Percentiles rank a stretch among this genome's conserved stretches.
These are phyloP conservation scores for Arion vulgaris DNA, from an alignment of 1,140 invertebrate species.

Conservation along the genomic window DNA sequence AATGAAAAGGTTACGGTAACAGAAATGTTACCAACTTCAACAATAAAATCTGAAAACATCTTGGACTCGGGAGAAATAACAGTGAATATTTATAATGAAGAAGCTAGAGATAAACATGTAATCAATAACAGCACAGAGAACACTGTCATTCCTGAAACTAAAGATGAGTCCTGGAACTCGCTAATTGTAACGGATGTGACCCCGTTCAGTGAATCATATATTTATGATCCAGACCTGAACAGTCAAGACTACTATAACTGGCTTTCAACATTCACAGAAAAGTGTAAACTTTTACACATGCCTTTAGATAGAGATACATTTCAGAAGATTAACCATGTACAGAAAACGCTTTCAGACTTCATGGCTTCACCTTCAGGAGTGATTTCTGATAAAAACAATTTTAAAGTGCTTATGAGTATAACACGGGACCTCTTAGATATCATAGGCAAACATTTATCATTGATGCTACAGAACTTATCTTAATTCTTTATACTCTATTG, in stretches of 20 bases:
- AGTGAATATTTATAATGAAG: neutral
- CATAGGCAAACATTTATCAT: slow-evolving; percentile 64
- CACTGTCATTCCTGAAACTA: neutral
- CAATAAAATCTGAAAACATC: neutral
- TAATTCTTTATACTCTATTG: neutral
- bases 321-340: slow-evolving; percentile 68
- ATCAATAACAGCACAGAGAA: neutral
- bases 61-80: neutral
- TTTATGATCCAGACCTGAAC: slow-evolving; percentile 62
- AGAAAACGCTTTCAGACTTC: slow-evolving; percentile 68
- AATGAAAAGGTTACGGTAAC: neutral
- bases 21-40: neutral
- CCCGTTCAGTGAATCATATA: slow-evolving; percentile 40
- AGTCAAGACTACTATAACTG: slow-evolving; percentile 71
- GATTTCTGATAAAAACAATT: slow-evolving; percentile 66
- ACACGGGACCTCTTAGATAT: slow-evolving; percentile 65
- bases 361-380: slow-evolving; percentile 68
- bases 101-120: neutral
- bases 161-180: neutral
- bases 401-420: slow-evolving; percentile 67
- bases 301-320: slow-evolving; percentile 66
- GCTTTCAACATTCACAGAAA: slow-evolving; percentile 66
- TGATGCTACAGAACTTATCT: slow-evolving; percentile 56
- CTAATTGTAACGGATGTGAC: neutral
- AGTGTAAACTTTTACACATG: slow-evolving; percentile 63